Base-by-base conservation (phyloP, 2,888 invertebrate genomes). In the Watsonalla binaria region DNA sequence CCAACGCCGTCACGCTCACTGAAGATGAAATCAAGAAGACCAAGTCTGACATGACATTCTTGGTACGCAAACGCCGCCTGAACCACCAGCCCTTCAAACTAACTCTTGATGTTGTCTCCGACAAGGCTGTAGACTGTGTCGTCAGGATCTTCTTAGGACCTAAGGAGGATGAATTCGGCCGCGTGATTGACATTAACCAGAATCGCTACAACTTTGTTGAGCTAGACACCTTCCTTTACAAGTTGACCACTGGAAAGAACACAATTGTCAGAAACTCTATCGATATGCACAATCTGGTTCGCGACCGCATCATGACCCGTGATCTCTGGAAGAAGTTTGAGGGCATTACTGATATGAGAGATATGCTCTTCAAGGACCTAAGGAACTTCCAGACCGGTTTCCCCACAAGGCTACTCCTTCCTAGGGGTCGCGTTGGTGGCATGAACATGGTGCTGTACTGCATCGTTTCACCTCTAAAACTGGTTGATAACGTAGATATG, bases 61-160 rank as follows among this genome's bases (percentile, higher is more conserved):
- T 91, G 46, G 93, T 92, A 6, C 92, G 93, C 60, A 93, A 94
- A 72, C 87, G 87, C 52, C 93, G 94, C 35, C 87, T 94, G 15
- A 94, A 94, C 74, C 93, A 94, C 82, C 86, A 93, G 55, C 92
- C 92, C 39, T 94, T 93, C 88, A 91, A 86, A 65, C 86, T 93
- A 49, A 91, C 91, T 15, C 63, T 94, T 50, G 87, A 90, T 49
- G 83, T 94, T 24, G 64, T 85, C n/a, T 93, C 93, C 42, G 92
- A 93, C 66, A 92, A 92, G 62, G 71, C 87, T 13, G 86, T 84
- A 6, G 92, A 93, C 69, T 92, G 92, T 60, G 92, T 94, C 11
- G 92, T 95, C 5, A 93, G 94, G 58, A 80, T 94, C 5, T 95
- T 92, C 90, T 78, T 95, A 60, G 95, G 94, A 75, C 95, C 95